A percentile compares a stretch with the other conserved stretches of the same genome.
phyloP scores from a whole-genome alignment of 2,888 invertebrate species.

The Agrotis ipsilon region DNA sequence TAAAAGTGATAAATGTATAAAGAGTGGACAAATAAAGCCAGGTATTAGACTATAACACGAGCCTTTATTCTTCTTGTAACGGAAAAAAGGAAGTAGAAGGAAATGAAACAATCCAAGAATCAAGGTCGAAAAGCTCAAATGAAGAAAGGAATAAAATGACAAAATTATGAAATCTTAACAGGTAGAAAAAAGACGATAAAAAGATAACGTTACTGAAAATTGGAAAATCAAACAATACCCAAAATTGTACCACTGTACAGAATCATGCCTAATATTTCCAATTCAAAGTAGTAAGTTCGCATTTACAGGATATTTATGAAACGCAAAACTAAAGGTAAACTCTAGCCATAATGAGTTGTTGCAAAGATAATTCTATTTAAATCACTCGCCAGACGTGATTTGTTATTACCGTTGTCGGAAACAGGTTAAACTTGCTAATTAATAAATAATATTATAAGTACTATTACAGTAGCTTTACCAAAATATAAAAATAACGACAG shows the following conservation, averaged over 20 bases:
- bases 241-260: background rate
- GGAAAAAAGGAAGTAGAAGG: background rate
- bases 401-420: constrained; percentile 3
- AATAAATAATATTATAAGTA: background rate
- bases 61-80: constrained; percentile 1
- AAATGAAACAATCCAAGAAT: background rate
- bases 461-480: background rate
- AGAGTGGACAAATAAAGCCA: background rate
- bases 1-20: too few relatives aligned
- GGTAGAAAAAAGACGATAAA: background rate
- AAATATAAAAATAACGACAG: background rate
- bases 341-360: background rate
- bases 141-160: background rate
- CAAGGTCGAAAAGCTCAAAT: background rate
- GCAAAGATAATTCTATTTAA: constrained; percentile 1
- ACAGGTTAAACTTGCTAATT: background rate
- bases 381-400: background rate
- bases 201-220: background rate
- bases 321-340: too few relatives aligned
- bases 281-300: too few relatives aligned
- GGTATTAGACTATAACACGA: too few relatives aligned
- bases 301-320: too few relatives aligned
- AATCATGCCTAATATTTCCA: background rate
- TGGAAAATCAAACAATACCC: background rate
- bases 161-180: background rate